phyloP scores from a whole-genome alignment of 2,888 invertebrate genomes.

The Oscheius myriophilus region DNA sequence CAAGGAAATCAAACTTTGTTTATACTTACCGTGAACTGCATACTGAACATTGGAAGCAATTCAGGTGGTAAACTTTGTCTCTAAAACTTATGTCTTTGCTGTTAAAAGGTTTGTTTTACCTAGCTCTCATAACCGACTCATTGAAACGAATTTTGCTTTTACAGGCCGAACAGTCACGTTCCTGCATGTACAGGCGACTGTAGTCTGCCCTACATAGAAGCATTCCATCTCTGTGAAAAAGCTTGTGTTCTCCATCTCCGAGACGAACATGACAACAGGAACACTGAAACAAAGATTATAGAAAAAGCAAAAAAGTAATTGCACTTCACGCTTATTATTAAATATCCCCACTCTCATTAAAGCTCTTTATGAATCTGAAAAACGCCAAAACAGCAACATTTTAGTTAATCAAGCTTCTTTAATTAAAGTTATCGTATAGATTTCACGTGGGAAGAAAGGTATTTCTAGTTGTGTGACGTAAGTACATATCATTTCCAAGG shows the following conservation, averaged over 20 bases:
- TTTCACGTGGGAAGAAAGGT: too few species aligned
- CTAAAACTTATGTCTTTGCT: neutral
- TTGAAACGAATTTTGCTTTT: neutral
- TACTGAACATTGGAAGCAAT: conserved; percentile 23
- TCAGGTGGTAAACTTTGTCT: conserved; percentile 18
- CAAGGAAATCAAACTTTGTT: neutral
- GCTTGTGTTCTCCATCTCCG: neutral
- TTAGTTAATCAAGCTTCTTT: too few species aligned
- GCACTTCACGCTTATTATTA: too few species aligned
- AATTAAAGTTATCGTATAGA: too few species aligned
- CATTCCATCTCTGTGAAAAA: conserved; percentile 22
- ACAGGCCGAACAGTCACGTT: conserved; percentile 13
- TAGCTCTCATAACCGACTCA: conserved; percentile 21
- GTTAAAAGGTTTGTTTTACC: neutral
- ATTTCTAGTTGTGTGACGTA: too few species aligned
- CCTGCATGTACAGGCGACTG: conserved; percentile 17
- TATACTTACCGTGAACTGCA: conserved; percentile 6
- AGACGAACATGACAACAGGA: conserved; percentile 10
- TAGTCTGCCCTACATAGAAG: conserved; percentile 16
- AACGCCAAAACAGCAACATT: too few species aligned
- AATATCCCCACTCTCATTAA: too few species aligned
- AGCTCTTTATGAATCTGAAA: too few species aligned
- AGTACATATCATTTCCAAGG: too few species aligned
- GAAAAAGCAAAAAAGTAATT: too few species aligned
- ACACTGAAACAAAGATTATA: conserved; percentile 9